Percentiles rank a stretch among this genome's conserved stretches.
phyloP scores from a whole-genome alignment of 2,888 invertebrate genomes.

The Mamestra brassicae region DNA sequence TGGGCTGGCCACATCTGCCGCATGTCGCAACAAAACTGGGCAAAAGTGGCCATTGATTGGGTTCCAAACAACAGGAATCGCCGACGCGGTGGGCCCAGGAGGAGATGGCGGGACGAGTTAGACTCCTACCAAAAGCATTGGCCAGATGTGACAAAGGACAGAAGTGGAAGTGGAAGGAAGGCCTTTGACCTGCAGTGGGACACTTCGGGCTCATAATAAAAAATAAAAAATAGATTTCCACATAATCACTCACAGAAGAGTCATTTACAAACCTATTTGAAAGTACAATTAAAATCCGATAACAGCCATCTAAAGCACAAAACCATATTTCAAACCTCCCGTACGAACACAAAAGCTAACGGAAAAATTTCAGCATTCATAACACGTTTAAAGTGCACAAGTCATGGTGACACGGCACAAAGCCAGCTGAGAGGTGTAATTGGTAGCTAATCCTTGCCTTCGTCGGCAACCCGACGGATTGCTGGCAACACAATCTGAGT shows the following conservation, averaged over 20 bases:
- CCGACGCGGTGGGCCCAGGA: no score
- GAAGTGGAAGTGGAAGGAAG: no score
- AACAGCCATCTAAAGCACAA: constrained; percentile 1
- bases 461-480: constrained; percentile 73
- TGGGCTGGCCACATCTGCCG: no score
- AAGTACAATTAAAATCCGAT: neutral
- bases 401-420: constrained; percentile 68
- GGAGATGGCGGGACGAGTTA: no score
- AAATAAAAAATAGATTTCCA: neutral
- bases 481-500: constrained; percentile 60
- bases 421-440: constrained; percentile 81
- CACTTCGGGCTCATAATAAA: no score
- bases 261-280: neutral
- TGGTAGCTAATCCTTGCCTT: constrained; percentile 86
- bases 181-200: no score
- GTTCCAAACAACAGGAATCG: no score
- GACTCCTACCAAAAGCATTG: no score
- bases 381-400: constrained; percentile 71
- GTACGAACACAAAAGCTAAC: constrained; percentile 4
- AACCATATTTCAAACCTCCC: constrained; percentile 11
- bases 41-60: no score
- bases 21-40: no score
- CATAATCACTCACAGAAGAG: neutral
- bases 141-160: no score
- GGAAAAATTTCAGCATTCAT: constrained; percentile 62